Evolutionary conservation across 1,140 invertebrate genomes (phyloP), one percentile per base, ranked within the genome.

Genomic region (Drosophila bocqueti): DNA sequence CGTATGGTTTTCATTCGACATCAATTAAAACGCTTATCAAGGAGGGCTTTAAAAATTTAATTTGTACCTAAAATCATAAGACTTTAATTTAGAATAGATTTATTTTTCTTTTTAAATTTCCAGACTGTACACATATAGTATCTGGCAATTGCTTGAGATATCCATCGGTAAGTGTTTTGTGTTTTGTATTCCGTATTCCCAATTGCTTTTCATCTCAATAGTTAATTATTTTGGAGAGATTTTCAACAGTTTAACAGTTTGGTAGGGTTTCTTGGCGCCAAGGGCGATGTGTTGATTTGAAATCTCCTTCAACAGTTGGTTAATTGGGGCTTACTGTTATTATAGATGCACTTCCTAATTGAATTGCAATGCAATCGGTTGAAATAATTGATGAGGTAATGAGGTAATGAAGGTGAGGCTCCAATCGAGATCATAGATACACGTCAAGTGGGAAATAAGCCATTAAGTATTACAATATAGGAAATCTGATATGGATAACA

Each of bases 301-400:
- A 61, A 73, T 60, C 54, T 29, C 45, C n/a, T 76, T 52, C 0
- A 18, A 26, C 10, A 31, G 16, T 72, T 74, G 6, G 18, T 36
- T 38, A 50, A 60, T 60, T 73, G 34, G 34, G 26, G 45, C 24
- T 49, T 42, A 50, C 34, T 15, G 66, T 26, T 46, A 21, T 61
- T 74, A 31, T n/a, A 60, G 50, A 68, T 77, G 75, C 74, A 77
- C 75, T 77, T 77, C 74, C 64, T 77, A 55, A 61, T 67, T 60
- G 74, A 77, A 77, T 16, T 77, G 74, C 63, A 76, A 15, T 77
- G 63, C 43, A 76, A 31, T 67, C 47, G 63, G 5, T 66, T 52
- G 47, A 69, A 34, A 57, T 65, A 75, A 65, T 64, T 76, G 46
- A 55, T 63, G 64, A 63, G 42, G 13, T 55, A 67, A 71, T 60